Percentiles rank a stretch among this genome's conserved stretches.
Conservation (phyloP, 2,113 vertebrate genomes). For the Leptobrachium ailaonicum region DNA sequence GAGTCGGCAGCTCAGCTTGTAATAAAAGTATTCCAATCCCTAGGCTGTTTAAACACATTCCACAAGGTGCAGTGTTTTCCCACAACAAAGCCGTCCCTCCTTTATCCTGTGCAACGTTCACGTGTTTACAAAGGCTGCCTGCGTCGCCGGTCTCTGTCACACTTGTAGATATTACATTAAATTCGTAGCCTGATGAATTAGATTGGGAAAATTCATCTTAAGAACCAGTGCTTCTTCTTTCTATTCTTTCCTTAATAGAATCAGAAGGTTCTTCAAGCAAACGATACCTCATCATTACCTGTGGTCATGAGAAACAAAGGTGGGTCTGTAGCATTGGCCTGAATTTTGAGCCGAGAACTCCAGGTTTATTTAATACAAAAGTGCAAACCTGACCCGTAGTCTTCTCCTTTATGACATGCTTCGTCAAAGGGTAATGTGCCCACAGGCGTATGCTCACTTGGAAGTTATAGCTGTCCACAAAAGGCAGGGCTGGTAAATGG, state of each 20-base stretch:
- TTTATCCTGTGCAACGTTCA: background rate
- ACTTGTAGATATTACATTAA: too few species aligned
- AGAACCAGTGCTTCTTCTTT: background rate
- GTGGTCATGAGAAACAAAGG: conserved; percentile 86
- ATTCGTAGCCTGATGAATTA: too few species aligned
- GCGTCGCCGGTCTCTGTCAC: too few species aligned
- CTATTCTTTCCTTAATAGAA: conserved; percentile 61
- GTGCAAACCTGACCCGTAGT: too few species aligned
- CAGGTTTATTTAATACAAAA: too few species aligned
- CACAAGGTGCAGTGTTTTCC: background rate
- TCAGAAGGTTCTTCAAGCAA: conserved; percentile 75
- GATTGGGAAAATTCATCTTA: too few species aligned
- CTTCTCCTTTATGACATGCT: too few species aligned
- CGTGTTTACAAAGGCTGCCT: background rate
- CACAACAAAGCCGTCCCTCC: background rate
- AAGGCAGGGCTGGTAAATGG: too few species aligned
- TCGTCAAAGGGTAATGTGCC: too few species aligned
- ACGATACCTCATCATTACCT: conserved; percentile 78
- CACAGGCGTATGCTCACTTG: too few species aligned
- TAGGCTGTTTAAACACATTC: background rate
- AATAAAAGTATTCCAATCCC: background rate
- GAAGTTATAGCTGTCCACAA: too few species aligned
- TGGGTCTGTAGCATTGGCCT: conserved; percentile 58
- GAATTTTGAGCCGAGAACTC: background rate
- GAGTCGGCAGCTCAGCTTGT: background rate